Conservation (phyloP, 1,140 invertebrate species). For the Bombus cullumanus region DNA sequence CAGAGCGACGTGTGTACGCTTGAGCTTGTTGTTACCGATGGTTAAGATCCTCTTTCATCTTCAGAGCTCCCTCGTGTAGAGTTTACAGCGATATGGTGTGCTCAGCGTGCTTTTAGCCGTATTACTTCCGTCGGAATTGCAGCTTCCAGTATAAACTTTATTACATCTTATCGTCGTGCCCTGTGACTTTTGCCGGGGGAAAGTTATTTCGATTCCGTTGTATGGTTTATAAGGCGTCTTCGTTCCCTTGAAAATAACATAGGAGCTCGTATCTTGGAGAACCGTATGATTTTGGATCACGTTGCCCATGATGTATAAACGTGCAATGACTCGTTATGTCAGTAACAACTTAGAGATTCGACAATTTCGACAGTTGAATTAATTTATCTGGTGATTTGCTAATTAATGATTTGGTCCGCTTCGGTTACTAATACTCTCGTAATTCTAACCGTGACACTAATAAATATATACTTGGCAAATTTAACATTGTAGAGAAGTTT, state of each 20-base stretch:
- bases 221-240: constrained; percentile 2
- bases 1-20: not conserved
- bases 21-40: constrained; percentile 27
- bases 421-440: no score
- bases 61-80: constrained; percentile 31
- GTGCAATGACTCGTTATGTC: not conserved
- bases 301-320: not conserved
- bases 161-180: constrained; percentile 39
- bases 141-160: constrained; percentile 46
- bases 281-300: not conserved
- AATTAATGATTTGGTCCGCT: not conserved
- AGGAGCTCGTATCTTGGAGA: not conserved
- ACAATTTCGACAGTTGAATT: not conserved
- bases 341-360: not conserved
- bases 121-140: constrained; percentile 51
- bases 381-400: not conserved
- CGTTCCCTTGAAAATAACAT: not conserved
- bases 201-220: constrained; percentile 44
- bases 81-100: constrained; percentile 35
- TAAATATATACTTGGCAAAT: not conserved
- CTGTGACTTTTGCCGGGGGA: constrained; percentile 1
- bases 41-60: constrained; percentile 48
- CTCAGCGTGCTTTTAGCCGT: constrained; percentile 41
- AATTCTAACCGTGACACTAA: not conserved
- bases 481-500: not conserved